phyloP scores from a whole-genome alignment of 2,888 invertebrate species.

The Xestia ashworthii region DNA sequence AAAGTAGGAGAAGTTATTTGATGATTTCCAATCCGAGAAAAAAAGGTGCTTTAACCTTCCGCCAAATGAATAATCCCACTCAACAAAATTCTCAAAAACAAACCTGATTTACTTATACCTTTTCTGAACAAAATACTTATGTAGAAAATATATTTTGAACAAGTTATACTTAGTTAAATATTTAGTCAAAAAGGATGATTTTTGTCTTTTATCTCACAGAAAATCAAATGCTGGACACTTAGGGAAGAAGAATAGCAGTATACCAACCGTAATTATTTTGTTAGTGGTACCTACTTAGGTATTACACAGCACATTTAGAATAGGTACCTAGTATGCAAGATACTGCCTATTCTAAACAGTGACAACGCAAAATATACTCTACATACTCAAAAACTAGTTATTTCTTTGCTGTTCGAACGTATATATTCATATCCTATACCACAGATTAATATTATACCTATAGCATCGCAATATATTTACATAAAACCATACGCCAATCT shows the following conservation, averaged over 20 bases:
- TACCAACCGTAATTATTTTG: not conserved
- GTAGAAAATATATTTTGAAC: no score
- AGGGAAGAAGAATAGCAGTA: not conserved
- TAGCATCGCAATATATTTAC: slow-evolving; percentile 38
- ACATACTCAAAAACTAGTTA: not conserved
- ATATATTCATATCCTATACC: not conserved
- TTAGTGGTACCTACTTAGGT: no score
- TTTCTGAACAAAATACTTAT: not conserved
- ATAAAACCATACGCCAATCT: slow-evolving; percentile 65
- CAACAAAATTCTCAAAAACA: not conserved
- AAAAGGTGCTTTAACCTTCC: no score
- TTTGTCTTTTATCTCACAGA: not conserved
- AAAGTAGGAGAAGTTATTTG: no score
- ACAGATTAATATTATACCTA: slow-evolving; percentile 15
- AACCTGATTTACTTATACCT: not conserved
- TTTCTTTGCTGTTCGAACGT: not conserved
- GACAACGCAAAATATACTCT: not conserved
- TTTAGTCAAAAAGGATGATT: no score
- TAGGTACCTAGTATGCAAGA: no score
- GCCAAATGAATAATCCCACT: not conserved
- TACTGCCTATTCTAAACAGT: not conserved
- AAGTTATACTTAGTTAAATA: no score
- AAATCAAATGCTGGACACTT: not conserved
- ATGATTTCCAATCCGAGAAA: no score
- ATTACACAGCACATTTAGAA: no score